Evolutionary conservation across 2,113 vertebrate genomes (phyloP), one percentile per base, ranked within the genome.

Genomic region (Nesoenas mayeri): DNA sequence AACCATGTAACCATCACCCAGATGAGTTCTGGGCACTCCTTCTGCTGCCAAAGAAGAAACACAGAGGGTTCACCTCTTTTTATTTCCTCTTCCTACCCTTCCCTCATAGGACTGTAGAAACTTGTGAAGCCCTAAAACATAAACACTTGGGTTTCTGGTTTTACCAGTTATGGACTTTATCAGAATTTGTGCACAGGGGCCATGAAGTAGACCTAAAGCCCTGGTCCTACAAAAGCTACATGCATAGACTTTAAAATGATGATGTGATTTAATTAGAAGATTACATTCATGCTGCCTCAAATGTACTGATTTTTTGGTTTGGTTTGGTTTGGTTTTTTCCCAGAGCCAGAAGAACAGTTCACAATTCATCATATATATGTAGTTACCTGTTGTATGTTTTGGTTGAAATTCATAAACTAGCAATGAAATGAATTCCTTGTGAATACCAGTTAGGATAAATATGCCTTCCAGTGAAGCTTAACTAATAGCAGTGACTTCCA

Each of bases 41-140:
- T 21, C 31, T 54, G 0, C 8, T 36, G 53, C 44, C 44, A 38
- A 29, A 29, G 14, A 67, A 5, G 2, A 21, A 10, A 11, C 29
- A 36, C 2, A 10, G 5, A 29, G 13, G 12, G 5, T 12, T 53
- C 2, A 51, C 24, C 10, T 29, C 47, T 50, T 19, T 4, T 3
- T 22, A 9, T 15, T 36, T 34, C 22, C 18, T 15, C 6, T 24
- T 17, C 9, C 6, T 8, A 12, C 18, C n/a, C 6, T 10, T 13
- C 5, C 6, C 2, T 0, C 0, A 2, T 15, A 36, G 14, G 21
- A 29, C 22, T 18, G 9, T 24, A 44, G 12, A 62, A 74, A 21
- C 18, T 53, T 42, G 1, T 15, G 24, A 83, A 53, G 44, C 18
- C 31, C 34, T 73, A 26, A 47, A 65, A 1, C 8, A 74, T 31